A percentile compares a stretch with the other conserved stretches of the same genome.
Conservation (phyloP, 2,888 invertebrate species). For the Dynastes tityus region DNA sequence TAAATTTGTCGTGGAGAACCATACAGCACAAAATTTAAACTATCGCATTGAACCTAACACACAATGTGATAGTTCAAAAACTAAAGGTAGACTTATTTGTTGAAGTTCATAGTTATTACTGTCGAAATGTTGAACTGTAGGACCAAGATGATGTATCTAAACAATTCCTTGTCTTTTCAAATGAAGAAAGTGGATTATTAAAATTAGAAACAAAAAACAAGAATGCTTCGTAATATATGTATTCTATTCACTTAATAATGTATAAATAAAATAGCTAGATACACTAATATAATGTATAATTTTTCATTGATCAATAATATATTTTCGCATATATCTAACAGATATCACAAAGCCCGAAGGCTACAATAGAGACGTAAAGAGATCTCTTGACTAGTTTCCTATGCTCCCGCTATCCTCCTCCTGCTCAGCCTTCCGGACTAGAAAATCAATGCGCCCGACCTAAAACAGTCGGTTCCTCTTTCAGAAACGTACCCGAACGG, state of each 20-base stretch:
- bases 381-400: conserved; percentile 46
- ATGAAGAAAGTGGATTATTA: neutral
- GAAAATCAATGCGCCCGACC: conserved; percentile 49
- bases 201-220: neutral
- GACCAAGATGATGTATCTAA: no score
- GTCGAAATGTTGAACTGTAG: no score
- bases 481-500: conserved; percentile 82
- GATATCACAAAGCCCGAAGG: conserved; percentile 53
- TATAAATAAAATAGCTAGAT: conserved; percentile 49
- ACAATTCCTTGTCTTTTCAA: no score
- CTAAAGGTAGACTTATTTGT: no score
- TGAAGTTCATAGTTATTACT: no score
- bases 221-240: conserved; percentile 24
- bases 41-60: no score
- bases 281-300: conserved; percentile 51
- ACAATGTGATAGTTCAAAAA: no score
- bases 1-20: no score
- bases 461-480: conserved; percentile 81
- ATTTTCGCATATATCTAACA: conserved; percentile 49
- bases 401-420: neutral
- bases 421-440: conserved; percentile 36
- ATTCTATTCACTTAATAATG: conserved; percentile 39
- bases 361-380: conserved; percentile 49
- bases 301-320: conserved; percentile 46
- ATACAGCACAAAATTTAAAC: no score